phyloP scores from a whole-genome alignment of 2,113 vertebrate genomes.

The Eira barbara region DNA sequence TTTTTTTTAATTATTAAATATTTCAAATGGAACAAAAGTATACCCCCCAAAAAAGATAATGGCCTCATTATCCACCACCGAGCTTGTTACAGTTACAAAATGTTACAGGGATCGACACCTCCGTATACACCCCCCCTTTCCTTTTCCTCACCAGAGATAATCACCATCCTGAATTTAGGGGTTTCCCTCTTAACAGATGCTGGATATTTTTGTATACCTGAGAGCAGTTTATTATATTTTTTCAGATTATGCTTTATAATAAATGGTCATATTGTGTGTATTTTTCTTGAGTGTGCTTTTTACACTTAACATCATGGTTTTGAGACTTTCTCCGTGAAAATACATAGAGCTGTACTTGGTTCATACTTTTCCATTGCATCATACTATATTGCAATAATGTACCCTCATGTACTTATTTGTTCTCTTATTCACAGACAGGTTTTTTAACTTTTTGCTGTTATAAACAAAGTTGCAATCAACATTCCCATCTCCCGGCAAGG shows the following conservation, averaged over 20 bases:
- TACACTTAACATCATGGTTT: not conserved
- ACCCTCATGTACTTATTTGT: not conserved
- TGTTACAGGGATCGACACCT: not conserved
- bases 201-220: not conserved
- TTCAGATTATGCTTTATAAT: not conserved
- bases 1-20: not conserved
- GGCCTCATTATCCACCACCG: not conserved
- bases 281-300: not conserved
- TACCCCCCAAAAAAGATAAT: not conserved
- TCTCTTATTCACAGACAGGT: not conserved
- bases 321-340: not conserved
- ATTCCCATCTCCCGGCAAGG: not conserved
- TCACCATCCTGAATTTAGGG: not conserved
- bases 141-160: not conserved
- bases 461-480: not conserved
- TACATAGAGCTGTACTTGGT: not conserved
- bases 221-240: not conserved
- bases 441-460: not conserved
- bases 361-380: not conserved
- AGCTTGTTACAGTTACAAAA: not conserved
- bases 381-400: not conserved
- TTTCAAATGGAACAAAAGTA: not conserved
- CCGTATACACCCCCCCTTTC: not conserved
- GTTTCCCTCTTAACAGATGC: not conserved
- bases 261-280: not conserved